Evolutionary conservation across 2,113 vertebrate species (phyloP), one percentile per base, ranked within the genome.

Genomic region (Lonchura striata): DNA sequence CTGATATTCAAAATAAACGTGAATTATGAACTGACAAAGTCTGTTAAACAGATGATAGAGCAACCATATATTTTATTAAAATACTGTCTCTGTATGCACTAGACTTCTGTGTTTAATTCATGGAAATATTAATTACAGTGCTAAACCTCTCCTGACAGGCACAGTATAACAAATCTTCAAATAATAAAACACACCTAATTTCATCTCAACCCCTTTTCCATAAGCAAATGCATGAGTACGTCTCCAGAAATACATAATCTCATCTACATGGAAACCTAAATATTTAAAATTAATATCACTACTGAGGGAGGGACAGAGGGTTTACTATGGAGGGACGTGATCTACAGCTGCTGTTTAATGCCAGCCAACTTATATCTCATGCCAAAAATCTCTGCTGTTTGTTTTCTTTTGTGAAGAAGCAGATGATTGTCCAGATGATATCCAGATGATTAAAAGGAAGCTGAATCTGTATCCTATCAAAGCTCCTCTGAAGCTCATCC

Each of bases 381-480:
- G 90, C 82, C 82, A 94, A 87, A 95, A 91, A 46, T 76, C 54
- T 88, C 76, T 91, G n/a, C 31, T 81, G 83, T 86, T 96, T 96
- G 75, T 95, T 97, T 96, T 91, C 94, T 88, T 88, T 74, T 65
- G 56, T 63, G n/a, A 95, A 90, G 90, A 82, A 90, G 82, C 87
- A 91, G 76, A 91, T 91, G 94, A 94, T 50, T 66, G 27, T 66
- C 80, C 95, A 96, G 95, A 93, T 94, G 96, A 97, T 57, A 63
- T 65, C 85, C 96, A 95, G 82, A 71, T 95, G 93, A 93, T 89
- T 94, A 94, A 86, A 94, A 92, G 79, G 92, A 79, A 94, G 27
- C 61, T 59, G 42, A 41, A 66, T 94, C 95, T 90, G 85, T 85
- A 82, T 92, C 57, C 66, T 89, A 59, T 93, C 84, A 94, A 78